Conservation (phyloP, 2,888 invertebrate genomes). For the Drosophila sordidula region DNA sequence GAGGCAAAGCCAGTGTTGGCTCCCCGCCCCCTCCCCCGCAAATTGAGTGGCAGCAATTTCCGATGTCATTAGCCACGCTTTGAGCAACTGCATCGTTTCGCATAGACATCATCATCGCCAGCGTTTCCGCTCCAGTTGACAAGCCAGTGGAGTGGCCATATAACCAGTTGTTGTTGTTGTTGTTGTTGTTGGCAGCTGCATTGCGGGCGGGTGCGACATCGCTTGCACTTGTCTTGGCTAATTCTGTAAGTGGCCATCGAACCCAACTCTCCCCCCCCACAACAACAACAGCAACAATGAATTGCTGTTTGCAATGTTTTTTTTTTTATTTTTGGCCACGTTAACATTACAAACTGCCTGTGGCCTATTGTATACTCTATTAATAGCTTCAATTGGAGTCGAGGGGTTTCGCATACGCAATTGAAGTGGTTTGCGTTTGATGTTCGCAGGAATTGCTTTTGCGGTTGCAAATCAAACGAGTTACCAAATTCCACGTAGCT, state of each 20-base stretch:
- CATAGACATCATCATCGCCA: constrained; percentile 17
- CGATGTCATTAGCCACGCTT: constrained; percentile 56
- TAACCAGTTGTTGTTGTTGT: constrained; percentile 33
- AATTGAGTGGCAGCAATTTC: constrained; percentile 45
- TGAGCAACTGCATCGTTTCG: constrained; percentile 27
- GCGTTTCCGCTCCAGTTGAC: constrained; percentile 61
- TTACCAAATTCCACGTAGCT: neutral
- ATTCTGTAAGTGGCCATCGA: constrained; percentile 21
- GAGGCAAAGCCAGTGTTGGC: too few species aligned
- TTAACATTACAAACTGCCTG: neutral
- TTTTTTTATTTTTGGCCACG: neutral
- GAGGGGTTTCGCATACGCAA: neutral
- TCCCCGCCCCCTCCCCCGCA: neutral
- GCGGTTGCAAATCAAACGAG: neutral
- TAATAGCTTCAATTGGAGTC: neutral
- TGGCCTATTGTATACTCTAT: neutral
- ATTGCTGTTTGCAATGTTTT: neutral
- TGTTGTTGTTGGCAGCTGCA: neutral
- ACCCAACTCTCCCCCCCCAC: neutral
- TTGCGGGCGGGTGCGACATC: constrained; percentile 47
- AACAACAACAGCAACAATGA: too few species aligned
- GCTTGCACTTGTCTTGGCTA: constrained; percentile 36
- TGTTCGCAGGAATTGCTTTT: neutral
- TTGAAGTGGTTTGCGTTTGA: neutral
- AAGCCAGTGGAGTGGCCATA: neutral